Percentiles rank a stretch among this genome's conserved stretches.
Conservation (phyloP, 2,888 invertebrate species). For the Mythimna vitellina region DNA sequence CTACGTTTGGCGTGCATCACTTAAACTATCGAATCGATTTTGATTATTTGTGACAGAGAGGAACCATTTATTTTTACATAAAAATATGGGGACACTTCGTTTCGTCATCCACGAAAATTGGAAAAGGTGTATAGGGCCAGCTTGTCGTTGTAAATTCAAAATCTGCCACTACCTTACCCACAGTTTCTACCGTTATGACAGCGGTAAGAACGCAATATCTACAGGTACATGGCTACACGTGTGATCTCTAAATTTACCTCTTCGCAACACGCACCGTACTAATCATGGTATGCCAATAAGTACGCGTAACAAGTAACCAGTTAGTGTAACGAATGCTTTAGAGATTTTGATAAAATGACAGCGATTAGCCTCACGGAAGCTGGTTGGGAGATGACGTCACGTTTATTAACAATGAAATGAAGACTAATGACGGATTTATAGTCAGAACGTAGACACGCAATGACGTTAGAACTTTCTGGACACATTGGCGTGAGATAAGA, state of each 20-base stretch:
- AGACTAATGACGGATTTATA: conserved; percentile 5
- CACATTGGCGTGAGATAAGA: too few species aligned
- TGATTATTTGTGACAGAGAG: background rate
- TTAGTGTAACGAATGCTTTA: conserved; percentile 49
- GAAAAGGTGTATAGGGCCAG: too few species aligned
- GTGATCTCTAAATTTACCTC: background rate
- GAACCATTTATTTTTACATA: too few species aligned
- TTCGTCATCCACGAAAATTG: background rate
- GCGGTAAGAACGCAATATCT: background rate
- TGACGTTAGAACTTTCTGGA: background rate
- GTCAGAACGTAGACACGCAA: background rate
- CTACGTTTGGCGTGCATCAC: too few species aligned
- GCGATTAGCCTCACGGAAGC: conserved; percentile 52
- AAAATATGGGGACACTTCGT: too few species aligned
- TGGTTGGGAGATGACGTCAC: conserved; percentile 13
- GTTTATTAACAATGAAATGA: conserved; percentile 15
- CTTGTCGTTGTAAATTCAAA: too few species aligned
- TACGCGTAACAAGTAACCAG: conserved; percentile 26
- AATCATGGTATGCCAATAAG: conserved; percentile 37
- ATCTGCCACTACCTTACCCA: too few species aligned
- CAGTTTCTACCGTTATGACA: background rate
- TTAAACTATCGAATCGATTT: background rate
- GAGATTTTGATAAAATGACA: conserved; percentile 44
- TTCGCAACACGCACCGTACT: conserved; percentile 11
- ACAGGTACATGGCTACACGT: background rate